These are phyloP conservation scores for Pandion haliaetus DNA, from an alignment of 2,113 vertebrate species.

Conservation along the genomic window DNA sequence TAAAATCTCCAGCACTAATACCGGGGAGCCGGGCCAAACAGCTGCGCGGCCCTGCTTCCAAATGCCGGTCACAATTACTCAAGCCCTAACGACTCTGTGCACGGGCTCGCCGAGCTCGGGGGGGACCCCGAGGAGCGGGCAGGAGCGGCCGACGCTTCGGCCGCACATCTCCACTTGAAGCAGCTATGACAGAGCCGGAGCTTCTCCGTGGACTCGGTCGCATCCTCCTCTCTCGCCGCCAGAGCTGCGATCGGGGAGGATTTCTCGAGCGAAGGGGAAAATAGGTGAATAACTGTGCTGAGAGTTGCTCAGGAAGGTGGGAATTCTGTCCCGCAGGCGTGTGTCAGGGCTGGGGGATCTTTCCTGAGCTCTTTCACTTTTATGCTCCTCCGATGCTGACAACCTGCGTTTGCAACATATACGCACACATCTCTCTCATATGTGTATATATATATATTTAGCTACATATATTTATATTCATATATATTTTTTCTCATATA, in stretches of 20 bases:
- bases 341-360: neutral
- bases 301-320: neutral
- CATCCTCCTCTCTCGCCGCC: neutral
- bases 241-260: neutral
- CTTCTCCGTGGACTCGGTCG: neutral
- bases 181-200: neutral
- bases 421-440: fast-evolving
- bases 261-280: neutral
- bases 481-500: neutral
- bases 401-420: neutral
- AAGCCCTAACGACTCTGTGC: slow-evolving; percentile 28
- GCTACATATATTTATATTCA: neutral
- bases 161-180: neutral
- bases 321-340: neutral
- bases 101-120: neutral
- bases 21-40: slow-evolving; percentile 57
- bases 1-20: slow-evolving; percentile 66
- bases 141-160: neutral
- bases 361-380: neutral
- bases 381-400: neutral
- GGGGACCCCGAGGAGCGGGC: neutral
- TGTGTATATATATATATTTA: neutral
- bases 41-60: slow-evolving; percentile 56
- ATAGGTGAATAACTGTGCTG: neutral
- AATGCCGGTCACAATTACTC: slow-evolving; percentile 51